These are phyloP conservation scores for Planiliza haematocheilus DNA, from an alignment of 2,113 vertebrate species.

Conservation along the genomic window DNA sequence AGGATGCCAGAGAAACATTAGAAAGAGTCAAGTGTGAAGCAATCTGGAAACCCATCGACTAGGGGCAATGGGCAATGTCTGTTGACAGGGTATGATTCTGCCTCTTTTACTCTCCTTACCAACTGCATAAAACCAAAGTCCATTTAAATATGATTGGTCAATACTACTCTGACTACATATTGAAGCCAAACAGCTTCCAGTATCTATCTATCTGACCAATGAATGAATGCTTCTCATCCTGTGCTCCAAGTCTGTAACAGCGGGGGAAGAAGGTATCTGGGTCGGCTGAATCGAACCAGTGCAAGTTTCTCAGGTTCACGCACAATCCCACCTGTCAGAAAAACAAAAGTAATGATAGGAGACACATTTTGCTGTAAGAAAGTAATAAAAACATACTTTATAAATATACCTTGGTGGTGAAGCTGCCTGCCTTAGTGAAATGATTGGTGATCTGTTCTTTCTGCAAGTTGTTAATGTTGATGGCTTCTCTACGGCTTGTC, in stretches of 20 bases:
- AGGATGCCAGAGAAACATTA: background rate
- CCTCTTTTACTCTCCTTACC: too few species aligned
- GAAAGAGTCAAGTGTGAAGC: background rate
- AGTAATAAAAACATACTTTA: background rate
- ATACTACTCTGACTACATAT: too few species aligned
- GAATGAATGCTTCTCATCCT: slow-evolving; percentile 88
- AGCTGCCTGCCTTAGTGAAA: slow-evolving; percentile 82
- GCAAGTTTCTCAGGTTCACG: slow-evolving; percentile 88
- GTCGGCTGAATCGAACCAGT: slow-evolving; percentile 88
- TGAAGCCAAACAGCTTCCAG: too few species aligned
- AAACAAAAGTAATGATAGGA: background rate
- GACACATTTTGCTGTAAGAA: background rate
- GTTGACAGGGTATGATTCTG: too few species aligned
- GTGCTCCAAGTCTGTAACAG: slow-evolving; percentile 86
- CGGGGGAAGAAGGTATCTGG: slow-evolving; percentile 90
- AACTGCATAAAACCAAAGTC: too few species aligned
- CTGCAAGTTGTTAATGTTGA: slow-evolving; percentile 78
- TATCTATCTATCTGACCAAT: slow-evolving; percentile 90
- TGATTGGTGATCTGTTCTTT: slow-evolving; percentile 91
- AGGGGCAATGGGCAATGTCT: too few species aligned
- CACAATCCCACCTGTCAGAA: slow-evolving; percentile 88
- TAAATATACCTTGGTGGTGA: slow-evolving; percentile 88
- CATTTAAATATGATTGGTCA: too few species aligned
- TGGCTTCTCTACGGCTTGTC: slow-evolving; percentile 78
- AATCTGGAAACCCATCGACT: too few species aligned